Base-by-base conservation (phyloP, 1,140 invertebrate genomes). In the Pseudoatta argentina region DNA sequence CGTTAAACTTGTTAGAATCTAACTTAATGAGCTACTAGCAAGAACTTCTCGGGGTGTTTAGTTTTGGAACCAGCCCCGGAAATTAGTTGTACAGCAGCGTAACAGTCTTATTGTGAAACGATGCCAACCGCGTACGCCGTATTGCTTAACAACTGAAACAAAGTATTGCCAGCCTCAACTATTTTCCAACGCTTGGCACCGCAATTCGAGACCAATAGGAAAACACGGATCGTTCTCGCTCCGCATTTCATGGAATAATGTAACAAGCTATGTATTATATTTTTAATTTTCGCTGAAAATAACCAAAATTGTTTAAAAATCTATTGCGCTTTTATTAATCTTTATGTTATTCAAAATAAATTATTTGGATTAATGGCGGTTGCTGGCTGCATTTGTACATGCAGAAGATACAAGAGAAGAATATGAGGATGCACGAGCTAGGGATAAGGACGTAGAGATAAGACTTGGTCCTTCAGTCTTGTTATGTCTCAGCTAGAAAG, bases 21-120 rank as follows among this genome's bases (percentile, higher is more conserved):
- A 81, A 69, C 77, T 81, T 81, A 81, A 81, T 55, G 77, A 81
- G 64, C 48, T 69, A 66, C 77, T 39, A 39, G 64, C 77, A 81
- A 81, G 66, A 81, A 81, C 30, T 81, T 81, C 34, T 8, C 16
- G n/a, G 78, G 8, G 8, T 51, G 78, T 57, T 57, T 81, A 57
- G 64, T 81, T 81, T 81, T 71, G 30, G 66, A 44, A 44, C 64
- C 78, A 71, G 51, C 21, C 30, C 8, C 51, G 53, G 66, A 81
- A 71, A 81, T 81, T 81, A 71, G 64, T 81, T 71, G 64, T 53
- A 79, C 27, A 44, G 55, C 21, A 30, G 55, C 75, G 8, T 39
- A 16, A 51, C 64, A 71, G 66, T 71, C 66, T 81, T 53, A 81
- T 81, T 66, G 78, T 3, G 53, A 81, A 81, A 71, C 66, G 66